phyloP scores from a whole-genome alignment of 2,797 vertebrate genomes.

The Apodemus agrarius region DNA sequence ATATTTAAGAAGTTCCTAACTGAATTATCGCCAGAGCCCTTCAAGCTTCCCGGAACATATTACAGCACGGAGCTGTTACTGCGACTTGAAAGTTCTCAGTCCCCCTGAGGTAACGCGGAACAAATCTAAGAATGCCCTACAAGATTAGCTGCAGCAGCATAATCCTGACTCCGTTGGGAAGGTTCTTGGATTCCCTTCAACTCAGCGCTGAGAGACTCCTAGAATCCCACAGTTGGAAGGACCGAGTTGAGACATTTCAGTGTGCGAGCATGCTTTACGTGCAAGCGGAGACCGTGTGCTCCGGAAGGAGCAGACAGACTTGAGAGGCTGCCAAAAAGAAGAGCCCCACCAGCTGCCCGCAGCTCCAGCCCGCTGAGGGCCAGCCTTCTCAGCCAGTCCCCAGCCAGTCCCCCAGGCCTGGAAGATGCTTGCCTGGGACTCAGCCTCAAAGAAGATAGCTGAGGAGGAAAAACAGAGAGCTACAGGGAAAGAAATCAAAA shows the following conservation, averaged over 20 bases:
- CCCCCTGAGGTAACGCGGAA: neutral
- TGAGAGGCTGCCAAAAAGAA: slow-evolving; percentile 48
- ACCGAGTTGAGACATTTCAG: slow-evolving; percentile 55
- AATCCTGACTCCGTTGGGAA: slow-evolving; percentile 30
- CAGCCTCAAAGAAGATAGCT: slow-evolving; percentile 36
- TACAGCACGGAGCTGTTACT: neutral
- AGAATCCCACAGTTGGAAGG: slow-evolving; percentile 47
- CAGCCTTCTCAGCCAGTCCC: slow-evolving; percentile 37
- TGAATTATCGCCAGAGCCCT: neutral
- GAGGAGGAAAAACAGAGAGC: neutral
- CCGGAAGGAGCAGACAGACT: slow-evolving; percentile 4
- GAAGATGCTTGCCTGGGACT: slow-evolving; percentile 21
- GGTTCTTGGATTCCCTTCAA: slow-evolving; percentile 50
- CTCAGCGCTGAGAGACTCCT: slow-evolving; percentile 33
- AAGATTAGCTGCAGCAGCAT: neutral
- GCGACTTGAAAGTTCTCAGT: neutral
- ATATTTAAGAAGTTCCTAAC: neutral
- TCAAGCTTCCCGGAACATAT: neutral
- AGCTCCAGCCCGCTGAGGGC: neutral
- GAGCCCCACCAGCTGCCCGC: slow-evolving; percentile 57
- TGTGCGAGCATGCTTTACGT: slow-evolving; percentile 51
- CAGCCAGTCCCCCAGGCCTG: slow-evolving; percentile 21
- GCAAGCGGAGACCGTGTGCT: slow-evolving; percentile 56
- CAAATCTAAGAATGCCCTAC: slow-evolving; percentile 37
- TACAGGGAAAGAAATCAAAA: slow-evolving; percentile 49